These are phyloP conservation scores for Balaeniceps rex DNA, from an alignment of 2,113 vertebrate species.

Conservation along the genomic window DNA sequence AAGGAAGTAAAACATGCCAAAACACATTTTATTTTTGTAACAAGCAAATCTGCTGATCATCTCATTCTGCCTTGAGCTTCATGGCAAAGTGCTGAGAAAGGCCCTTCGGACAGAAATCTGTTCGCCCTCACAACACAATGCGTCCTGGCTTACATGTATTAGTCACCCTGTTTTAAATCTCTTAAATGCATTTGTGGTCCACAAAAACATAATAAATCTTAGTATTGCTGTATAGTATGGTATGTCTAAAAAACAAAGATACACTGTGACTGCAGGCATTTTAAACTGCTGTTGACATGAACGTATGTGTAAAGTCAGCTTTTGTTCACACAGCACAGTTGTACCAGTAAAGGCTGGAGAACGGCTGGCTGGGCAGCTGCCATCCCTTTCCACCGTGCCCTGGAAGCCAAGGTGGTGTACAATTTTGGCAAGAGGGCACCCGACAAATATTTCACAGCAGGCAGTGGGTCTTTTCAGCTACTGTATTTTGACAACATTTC, in stretches of 20 bases:
- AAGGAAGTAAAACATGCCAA: background rate
- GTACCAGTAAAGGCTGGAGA: background rate
- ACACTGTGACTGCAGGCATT: background rate
- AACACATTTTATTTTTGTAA: background rate
- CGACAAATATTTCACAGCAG: background rate
- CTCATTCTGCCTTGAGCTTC: background rate
- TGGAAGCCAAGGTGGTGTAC: background rate
- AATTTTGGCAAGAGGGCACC: background rate
- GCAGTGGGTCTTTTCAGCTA: background rate
- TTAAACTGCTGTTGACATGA: background rate
- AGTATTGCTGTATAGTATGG: background rate
- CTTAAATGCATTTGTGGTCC: background rate
- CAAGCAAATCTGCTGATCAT: background rate
- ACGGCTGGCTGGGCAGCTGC: background rate
- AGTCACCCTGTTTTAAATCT: background rate
- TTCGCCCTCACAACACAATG: background rate
- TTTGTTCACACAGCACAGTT: background rate
- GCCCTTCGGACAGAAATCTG: background rate
- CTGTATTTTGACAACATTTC: background rate
- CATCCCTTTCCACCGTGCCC: background rate
- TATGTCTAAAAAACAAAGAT: background rate
- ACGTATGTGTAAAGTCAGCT: background rate
- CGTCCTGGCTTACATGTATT: background rate
- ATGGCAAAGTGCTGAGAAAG: background rate
- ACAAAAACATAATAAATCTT: background rate